Conservation (phyloP, 2,113 vertebrate genomes). For the Sciurus niger region DNA sequence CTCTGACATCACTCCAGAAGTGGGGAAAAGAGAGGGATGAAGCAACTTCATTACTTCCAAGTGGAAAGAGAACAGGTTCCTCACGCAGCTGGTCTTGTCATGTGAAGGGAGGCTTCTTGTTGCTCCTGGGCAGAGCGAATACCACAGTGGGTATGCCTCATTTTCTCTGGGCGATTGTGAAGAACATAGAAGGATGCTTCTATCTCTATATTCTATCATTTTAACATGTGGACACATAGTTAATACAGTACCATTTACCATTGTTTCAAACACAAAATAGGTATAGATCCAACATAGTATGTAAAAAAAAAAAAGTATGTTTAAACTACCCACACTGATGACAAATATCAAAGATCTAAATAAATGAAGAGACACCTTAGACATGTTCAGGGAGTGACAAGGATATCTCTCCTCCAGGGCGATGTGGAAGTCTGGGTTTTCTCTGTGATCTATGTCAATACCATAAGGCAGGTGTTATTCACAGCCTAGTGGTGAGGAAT, state of each 20-base stretch:
- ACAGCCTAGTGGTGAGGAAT: not conserved
- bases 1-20: not conserved
- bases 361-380: no score
- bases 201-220: no score
- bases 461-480: not conserved
- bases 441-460: not conserved
- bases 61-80: not conserved
- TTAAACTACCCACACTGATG: not conserved
- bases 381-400: not conserved
- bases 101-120: not conserved
- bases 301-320: not conserved
- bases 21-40: not conserved
- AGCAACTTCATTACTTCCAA: not conserved
- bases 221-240: no score
- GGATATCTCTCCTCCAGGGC: not conserved
- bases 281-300: not conserved
- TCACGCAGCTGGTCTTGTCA: not conserved
- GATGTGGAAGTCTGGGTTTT: no score
- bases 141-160: not conserved
- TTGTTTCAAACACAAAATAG: not conserved
- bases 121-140: not conserved
- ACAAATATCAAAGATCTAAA: not conserved
- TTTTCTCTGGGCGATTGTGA: not conserved
- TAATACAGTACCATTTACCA: no score
- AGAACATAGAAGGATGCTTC: not conserved